Evolutionary conservation across 2,113 vertebrate genomes (phyloP).

Genomic region (Butorides virescens): DNA sequence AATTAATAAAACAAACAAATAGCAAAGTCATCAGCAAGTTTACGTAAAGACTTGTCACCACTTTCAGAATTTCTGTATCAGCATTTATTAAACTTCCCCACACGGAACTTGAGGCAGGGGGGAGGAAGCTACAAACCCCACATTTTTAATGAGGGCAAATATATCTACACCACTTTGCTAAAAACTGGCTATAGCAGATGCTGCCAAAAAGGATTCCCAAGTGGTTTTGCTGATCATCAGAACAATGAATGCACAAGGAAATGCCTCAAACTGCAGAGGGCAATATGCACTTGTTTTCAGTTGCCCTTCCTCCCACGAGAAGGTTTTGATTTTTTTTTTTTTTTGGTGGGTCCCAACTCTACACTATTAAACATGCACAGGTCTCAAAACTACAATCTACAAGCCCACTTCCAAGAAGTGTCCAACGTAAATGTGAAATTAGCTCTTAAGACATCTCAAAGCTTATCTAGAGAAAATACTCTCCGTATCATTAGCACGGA

Average conservation of each 20-base stretch:
- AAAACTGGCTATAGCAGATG: neutral
- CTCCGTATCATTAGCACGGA: neutral
- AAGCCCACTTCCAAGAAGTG: neutral
- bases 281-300: neutral
- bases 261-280: neutral
- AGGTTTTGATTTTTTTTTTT: neutral
- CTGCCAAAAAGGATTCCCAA: neutral
- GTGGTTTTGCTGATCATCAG: neutral
- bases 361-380: accelerated
- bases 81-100: neutral
- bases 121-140: neutral
- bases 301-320: neutral
- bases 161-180: neutral
- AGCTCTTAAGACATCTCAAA: neutral
- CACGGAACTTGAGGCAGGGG: accelerated
- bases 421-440: neutral
- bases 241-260: neutral
- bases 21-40: neutral
- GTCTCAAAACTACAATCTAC: neutral
- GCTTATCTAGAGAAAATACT: neutral
- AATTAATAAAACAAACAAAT: neutral
- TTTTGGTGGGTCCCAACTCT: neutral
- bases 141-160: neutral
- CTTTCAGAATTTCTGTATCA: neutral
- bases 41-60: neutral